phyloP scores from a whole-genome alignment of 2,113 vertebrate species.

The Lutjanus erythropterus region DNA sequence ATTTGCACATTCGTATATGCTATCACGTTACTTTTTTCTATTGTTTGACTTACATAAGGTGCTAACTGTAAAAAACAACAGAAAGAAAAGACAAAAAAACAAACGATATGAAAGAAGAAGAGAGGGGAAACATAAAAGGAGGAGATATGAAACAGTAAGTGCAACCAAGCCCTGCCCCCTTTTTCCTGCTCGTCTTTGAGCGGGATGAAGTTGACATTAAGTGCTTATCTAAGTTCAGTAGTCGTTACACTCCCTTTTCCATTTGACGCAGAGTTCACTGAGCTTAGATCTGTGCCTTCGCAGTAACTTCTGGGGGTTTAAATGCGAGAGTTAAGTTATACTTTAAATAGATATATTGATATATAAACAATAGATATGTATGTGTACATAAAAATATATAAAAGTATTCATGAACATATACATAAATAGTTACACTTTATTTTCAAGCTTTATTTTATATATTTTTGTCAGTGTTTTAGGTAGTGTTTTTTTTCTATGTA shows the following conservation, averaged over 20 bases:
- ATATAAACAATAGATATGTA: conserved; percentile 80
- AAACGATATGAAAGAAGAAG: conserved; percentile 58
- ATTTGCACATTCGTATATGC: conserved; percentile 95
- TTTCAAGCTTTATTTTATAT: conserved; percentile 85
- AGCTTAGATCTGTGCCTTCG: conserved; percentile 60
- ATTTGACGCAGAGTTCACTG: conserved; percentile 20
- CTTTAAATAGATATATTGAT: conserved; percentile 79
- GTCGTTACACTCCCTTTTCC: conserved; percentile 33
- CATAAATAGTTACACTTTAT: conserved; percentile 83
- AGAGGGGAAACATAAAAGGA: background rate
- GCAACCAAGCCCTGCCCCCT: conserved; percentile 50
- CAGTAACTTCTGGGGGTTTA: conserved; percentile 45
- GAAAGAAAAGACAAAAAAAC: conserved; percentile 79
- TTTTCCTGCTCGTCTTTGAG: conserved; percentile 8
- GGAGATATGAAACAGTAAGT: conserved; percentile 52
- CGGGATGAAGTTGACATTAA: conserved; percentile 38
- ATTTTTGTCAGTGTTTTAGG: conserved; percentile 78
- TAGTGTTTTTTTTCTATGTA: conserved; percentile 49
- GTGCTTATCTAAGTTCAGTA: conserved; percentile 37
- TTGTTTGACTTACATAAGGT: conserved; percentile 90
- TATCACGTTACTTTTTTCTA: conserved; percentile 88
- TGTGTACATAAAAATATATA: conserved; percentile 83
- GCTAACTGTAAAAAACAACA: conserved; percentile 87
- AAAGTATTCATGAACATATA: conserved; percentile 83
- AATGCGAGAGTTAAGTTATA: conserved; percentile 73